A percentile compares a stretch with the other conserved stretches of the same genome.
These are phyloP conservation scores for Odobenus rosmarus DNA, from an alignment of 2,113 vertebrate species.

Conservation along the genomic window DNA sequence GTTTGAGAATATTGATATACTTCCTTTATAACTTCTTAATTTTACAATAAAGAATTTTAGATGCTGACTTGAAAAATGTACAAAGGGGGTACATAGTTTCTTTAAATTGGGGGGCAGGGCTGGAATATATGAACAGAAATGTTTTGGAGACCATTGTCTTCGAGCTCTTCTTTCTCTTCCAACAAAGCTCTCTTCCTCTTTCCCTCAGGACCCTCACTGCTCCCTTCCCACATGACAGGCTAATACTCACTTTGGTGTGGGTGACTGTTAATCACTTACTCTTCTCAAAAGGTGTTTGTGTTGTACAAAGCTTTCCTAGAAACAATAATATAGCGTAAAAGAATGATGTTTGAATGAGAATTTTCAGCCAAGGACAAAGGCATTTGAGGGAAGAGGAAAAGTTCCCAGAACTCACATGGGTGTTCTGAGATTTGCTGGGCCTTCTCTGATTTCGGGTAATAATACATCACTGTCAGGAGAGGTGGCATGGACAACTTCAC, in stretches of 20 bases:
- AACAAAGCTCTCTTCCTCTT: neutral
- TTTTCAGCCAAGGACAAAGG: neutral
- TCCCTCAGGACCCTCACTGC: neutral
- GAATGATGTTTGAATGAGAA: neutral
- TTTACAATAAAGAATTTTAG: constrained; percentile 35
- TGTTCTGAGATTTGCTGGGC: neutral
- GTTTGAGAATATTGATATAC: constrained; percentile 16
- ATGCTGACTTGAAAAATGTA: neutral
- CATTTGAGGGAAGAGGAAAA: neutral
- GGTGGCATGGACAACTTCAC: neutral
- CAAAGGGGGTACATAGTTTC: neutral
- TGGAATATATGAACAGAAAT: neutral
- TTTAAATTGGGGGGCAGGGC: neutral
- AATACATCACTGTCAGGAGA: neutral
- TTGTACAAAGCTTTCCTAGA: neutral
- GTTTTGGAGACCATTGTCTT: neutral
- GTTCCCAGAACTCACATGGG: neutral
- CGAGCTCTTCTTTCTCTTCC: neutral
- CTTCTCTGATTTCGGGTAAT: neutral
- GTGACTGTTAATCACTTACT: neutral
- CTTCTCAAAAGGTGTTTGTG: neutral
- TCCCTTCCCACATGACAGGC: neutral
- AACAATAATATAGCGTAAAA: neutral
- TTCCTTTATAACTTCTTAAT: constrained; percentile 1
- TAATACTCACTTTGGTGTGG: neutral